phyloP scores from a whole-genome alignment of 1,140 invertebrate genomes.

The Bombus turneri region DNA sequence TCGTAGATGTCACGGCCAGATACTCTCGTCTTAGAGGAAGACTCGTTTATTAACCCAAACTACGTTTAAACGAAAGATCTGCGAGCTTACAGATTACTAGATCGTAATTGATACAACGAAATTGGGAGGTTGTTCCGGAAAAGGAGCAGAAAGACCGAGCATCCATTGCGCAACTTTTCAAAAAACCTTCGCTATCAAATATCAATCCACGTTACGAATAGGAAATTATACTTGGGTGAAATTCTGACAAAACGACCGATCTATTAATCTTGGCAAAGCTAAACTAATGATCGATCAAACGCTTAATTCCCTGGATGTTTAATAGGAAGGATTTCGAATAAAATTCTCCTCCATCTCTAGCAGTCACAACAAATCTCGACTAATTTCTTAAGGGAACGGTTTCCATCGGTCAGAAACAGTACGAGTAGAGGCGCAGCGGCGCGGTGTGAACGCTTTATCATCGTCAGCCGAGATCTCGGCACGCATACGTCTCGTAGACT shows the following conservation, averaged over 20 bases:
- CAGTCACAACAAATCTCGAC: slow-evolving; percentile 2
- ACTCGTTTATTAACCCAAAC: too few relatives aligned
- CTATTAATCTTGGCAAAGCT: not conserved
- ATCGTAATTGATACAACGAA: not conserved
- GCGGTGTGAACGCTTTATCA: slow-evolving; percentile 16
- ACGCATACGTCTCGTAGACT: slow-evolving; percentile 21
- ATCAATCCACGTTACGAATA: slow-evolving; percentile 7
- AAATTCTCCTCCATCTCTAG: not conserved
- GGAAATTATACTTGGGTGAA: not conserved
- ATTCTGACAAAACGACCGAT: not conserved
- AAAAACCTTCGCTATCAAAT: not conserved
- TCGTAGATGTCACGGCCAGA: too few relatives aligned
- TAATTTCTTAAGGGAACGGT: slow-evolving; percentile 12
- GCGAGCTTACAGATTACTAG: not conserved
- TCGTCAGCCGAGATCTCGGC: slow-evolving; percentile 16
- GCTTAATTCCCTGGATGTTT: not conserved
- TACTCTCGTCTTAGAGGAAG: too few relatives aligned
- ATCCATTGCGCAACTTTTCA: not conserved
- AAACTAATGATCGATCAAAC: slow-evolving; percentile 19
- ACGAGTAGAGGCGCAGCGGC: not conserved
- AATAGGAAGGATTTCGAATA: not conserved
- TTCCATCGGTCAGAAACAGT: slow-evolving; percentile 23
- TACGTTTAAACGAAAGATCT: too few relatives aligned
- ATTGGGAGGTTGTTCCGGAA: not conserved
- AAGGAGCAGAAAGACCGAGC: not conserved